phyloP scores from a whole-genome alignment of 2,113 vertebrate genomes.

The Girardinichthys multiradiatus region DNA sequence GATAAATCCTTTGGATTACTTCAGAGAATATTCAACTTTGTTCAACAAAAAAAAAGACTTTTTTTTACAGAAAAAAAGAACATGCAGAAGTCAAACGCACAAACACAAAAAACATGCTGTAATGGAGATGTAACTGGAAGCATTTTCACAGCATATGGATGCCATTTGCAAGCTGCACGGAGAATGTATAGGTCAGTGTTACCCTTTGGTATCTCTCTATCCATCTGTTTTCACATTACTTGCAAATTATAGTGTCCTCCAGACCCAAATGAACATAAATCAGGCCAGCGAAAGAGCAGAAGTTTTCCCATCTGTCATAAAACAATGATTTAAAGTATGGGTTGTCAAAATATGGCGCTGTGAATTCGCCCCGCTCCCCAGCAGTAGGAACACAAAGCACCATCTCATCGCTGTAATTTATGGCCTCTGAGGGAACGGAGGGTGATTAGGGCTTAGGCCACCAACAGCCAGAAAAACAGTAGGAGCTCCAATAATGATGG shows the following conservation, averaged over 20 bases:
- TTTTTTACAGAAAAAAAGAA: constrained; percentile 13
- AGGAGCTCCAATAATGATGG: constrained; percentile 94
- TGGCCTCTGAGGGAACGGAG: constrained; percentile 92
- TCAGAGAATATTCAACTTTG: constrained; percentile 30
- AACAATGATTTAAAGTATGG: constrained; percentile 97
- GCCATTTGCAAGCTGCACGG: constrained; percentile 89
- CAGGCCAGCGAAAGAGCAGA: constrained; percentile 88
- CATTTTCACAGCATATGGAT: constrained; percentile 90
- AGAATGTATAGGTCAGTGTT: constrained; percentile 87
- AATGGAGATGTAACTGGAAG: constrained; percentile 84
- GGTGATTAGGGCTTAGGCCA: constrained; percentile 98
- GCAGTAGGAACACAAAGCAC: constrained; percentile 93
- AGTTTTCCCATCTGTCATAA: constrained; percentile 98
- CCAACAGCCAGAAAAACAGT: constrained; percentile 99
- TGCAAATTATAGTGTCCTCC: constrained; percentile 97
- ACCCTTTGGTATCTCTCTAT: constrained; percentile 92
- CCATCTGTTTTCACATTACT: constrained; percentile 99
- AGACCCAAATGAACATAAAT: constrained; percentile 98
- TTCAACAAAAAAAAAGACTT: constrained; percentile 35
- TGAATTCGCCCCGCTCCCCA: constrained; percentile 87
- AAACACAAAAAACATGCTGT: constrained; percentile 41
- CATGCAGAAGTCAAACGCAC: constrained; percentile 22
- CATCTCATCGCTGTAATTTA: constrained; percentile 98
- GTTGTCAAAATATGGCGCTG: constrained; percentile 94
- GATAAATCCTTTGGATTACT: constrained; percentile 41